phyloP scores from a whole-genome alignment of 1,140 invertebrate genomes.

The Dendrolimus kikuchii region DNA sequence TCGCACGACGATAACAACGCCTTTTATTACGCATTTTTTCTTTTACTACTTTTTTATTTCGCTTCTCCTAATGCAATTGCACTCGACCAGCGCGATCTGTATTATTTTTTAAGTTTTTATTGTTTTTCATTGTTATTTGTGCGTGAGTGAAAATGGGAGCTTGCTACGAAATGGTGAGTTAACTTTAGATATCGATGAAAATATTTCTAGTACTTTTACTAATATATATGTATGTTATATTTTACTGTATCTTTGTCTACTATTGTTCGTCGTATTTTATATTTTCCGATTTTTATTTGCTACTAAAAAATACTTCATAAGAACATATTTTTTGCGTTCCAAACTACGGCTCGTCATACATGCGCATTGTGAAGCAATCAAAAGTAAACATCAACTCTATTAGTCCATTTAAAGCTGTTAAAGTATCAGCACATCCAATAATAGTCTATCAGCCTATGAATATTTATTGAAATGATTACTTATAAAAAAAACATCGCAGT shows the following conservation, averaged over 20 bases:
- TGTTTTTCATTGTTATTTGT: slow-evolving; percentile 50
- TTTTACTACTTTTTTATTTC: slow-evolving; percentile 62
- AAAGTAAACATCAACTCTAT: slow-evolving; percentile 39
- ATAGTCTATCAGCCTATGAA: slow-evolving; percentile 6
- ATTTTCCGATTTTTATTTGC: too few relatives aligned
- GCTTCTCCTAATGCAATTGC: slow-evolving; percentile 59
- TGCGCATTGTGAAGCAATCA: slow-evolving; percentile 63
- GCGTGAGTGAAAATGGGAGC: slow-evolving; percentile 46
- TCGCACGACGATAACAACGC: slow-evolving; percentile 51
- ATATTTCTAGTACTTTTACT: neutral
- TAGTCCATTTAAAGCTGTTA: slow-evolving; percentile 55
- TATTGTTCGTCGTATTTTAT: too few relatives aligned
- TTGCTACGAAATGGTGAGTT: slow-evolving; percentile 33
- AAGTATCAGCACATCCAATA: slow-evolving; percentile 44
- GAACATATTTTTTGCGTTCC: too few relatives aligned
- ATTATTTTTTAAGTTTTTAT: slow-evolving; percentile 43
- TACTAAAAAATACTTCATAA: too few relatives aligned
- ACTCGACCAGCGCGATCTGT: slow-evolving; percentile 48
- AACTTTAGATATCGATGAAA: neutral
- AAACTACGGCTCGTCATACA: slow-evolving; percentile 24
- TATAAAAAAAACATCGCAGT: too few relatives aligned
- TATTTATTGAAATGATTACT: too few relatives aligned
- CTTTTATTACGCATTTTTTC: slow-evolving; percentile 60
- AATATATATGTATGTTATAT: too few relatives aligned
- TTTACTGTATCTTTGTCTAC: too few relatives aligned